Base-by-base conservation (phyloP, 1,140 invertebrate genomes). In the Caenorhabditis briggsae region DNA sequence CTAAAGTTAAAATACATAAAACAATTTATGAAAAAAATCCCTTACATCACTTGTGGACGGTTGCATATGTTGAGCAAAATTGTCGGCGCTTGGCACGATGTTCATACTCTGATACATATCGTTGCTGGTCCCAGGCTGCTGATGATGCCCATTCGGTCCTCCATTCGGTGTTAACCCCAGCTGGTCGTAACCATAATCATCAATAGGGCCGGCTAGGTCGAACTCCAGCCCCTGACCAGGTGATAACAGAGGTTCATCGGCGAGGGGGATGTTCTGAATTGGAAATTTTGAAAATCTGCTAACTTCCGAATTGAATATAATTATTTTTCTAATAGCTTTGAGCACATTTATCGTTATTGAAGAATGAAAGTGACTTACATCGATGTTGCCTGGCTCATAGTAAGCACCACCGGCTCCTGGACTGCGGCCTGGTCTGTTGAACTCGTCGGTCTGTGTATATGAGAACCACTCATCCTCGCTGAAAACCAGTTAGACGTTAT, bases 31-130 rank as follows among this genome's bases (percentile, higher is more conserved):
- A 43, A n/a, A 18, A 14, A 12, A 20, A 70, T 18, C 46, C 48
- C 70, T 78, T 53, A 78, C 70, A 6, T 53, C 41, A 11, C 46
- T 78, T 3, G 18, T 23, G 5, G 70, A 78, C 18, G 6, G 46
- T 23, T 78, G 70, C 70, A 78, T 78, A 50, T 78, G 70, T n/a
- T 50, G 70, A n/a, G n/a, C 70, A 12, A 78, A 78, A 16, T 46
- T 12, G 14, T 78, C 70, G 50, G 12, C 23, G 11, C 53, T 78
- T 23, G 50, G 70, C 70, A 78, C 50, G 41, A 78, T 33, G 50
- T 78, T 33, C 64, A 70, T 70, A 70, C 16, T 70, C 18, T 70
- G 70, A 78, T 20, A 78, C 46, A 70, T 8, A 50, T 78, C 70
- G 12, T 78, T 78, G 33, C 9, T 78, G 3, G 70, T 48, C 23